Percentiles rank a stretch among this genome's conserved stretches.
These are phyloP conservation scores for Clarias laeviceps DNA, from an alignment of 2,797 vertebrate genomes.

Conservation along the genomic window DNA sequence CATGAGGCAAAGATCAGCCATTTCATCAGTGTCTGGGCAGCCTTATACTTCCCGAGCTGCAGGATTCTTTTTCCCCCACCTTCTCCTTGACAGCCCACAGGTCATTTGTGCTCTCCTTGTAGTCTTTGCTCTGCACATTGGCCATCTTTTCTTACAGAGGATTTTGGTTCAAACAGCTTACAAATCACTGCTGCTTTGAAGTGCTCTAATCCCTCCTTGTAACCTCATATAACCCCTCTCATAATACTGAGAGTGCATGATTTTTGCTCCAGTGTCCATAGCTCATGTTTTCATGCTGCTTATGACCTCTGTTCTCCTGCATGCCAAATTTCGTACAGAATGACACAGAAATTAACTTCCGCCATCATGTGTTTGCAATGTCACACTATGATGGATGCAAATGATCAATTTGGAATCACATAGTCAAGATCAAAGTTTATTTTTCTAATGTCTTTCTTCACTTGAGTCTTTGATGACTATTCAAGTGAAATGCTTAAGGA, in stretches of 20 bases:
- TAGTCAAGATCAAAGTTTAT: constrained; percentile 39
- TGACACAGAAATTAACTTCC: constrained; percentile 22
- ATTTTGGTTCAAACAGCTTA: constrained; percentile 76
- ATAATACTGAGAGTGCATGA: constrained; percentile 3
- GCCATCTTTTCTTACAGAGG: constrained; percentile 71
- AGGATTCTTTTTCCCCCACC: constrained; percentile 37
- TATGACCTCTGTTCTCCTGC: not conserved
- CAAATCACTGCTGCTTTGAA: constrained; percentile 75
- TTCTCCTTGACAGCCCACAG: constrained; percentile 40
- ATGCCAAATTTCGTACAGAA: constrained; percentile 23
- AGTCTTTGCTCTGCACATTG: constrained; percentile 41
- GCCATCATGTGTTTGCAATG: constrained; percentile 15
- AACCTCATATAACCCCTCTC: constrained; percentile 75
- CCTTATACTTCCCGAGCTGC: constrained; percentile 36
- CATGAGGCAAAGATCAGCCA: constrained; percentile 56
- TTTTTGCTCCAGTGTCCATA: constrained; percentile 21
- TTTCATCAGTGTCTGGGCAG: constrained; percentile 56
- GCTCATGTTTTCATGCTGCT: constrained; percentile 24
- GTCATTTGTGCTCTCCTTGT: constrained; percentile 42
- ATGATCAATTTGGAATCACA: constrained; percentile 28
- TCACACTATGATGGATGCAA: constrained; percentile 33
- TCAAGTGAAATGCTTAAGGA: constrained; percentile 45
- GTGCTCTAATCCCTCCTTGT: constrained; percentile 74
- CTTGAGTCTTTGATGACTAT: constrained; percentile 43
- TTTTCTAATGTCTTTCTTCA: constrained; percentile 32